These are phyloP conservation scores for Magallana gigas DNA, from an alignment of 1,140 invertebrate genomes.

Conservation along the genomic window DNA sequence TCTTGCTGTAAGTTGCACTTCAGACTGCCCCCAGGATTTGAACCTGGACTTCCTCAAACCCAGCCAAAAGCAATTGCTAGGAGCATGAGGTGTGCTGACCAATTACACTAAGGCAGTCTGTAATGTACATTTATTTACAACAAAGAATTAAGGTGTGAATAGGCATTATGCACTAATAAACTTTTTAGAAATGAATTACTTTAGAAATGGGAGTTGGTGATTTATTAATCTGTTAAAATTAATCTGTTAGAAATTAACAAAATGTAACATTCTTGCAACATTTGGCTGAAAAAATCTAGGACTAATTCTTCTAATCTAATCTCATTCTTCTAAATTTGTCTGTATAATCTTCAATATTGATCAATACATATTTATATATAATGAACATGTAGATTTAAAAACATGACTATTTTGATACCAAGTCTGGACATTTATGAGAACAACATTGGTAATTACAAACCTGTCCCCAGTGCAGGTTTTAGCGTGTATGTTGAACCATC, in stretches of 20 bases:
- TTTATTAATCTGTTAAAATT: too few relatives aligned
- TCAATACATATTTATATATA: too few relatives aligned
- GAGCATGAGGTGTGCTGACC: background rate
- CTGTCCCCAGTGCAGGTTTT: background rate
- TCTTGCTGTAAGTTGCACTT: background rate
- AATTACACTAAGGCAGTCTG: slow-evolving; percentile 23
- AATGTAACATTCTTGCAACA: too few relatives aligned
- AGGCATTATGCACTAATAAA: background rate
- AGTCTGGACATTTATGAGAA: background rate
- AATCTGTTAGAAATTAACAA: too few relatives aligned
- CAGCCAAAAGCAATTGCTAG: background rate
- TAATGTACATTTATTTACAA: background rate
- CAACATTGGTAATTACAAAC: background rate
- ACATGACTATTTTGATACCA: too few relatives aligned
- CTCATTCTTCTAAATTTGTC: too few relatives aligned
- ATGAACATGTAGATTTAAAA: too few relatives aligned
- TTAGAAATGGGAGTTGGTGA: too few relatives aligned
- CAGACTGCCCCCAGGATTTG: slow-evolving; percentile 11
- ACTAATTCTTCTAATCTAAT: too few relatives aligned
- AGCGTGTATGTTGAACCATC: background rate
- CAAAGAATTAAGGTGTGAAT: background rate
- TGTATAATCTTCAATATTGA: too few relatives aligned
- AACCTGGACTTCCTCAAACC: slow-evolving; percentile 21
- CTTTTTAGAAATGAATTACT: background rate
- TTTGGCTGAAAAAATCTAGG: too few relatives aligned